These are phyloP conservation scores for Eilema caniola DNA, from an alignment of 2,888 invertebrate species.

Conservation along the genomic window DNA sequence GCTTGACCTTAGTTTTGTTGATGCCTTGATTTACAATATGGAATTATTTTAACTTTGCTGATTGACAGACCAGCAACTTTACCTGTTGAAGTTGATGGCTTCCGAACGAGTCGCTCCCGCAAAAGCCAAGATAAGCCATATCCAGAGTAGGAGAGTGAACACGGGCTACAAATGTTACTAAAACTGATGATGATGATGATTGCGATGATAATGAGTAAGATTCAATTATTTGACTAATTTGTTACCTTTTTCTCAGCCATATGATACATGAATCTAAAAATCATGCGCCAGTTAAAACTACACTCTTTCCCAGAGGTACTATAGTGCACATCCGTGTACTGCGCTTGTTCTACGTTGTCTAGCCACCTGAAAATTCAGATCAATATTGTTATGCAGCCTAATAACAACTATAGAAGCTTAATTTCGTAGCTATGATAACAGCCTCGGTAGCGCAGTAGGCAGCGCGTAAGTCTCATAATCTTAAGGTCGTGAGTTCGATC, in stretches of 20 bases:
- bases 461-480: slow-evolving; percentile 97
- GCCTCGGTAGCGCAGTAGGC: slow-evolving; percentile 95
- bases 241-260: slow-evolving; percentile 90
- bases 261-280: slow-evolving; percentile 93
- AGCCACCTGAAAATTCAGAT: slow-evolving; percentile 86
- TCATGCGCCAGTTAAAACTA: slow-evolving; percentile 96
- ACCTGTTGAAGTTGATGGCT: no score
- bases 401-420: not conserved
- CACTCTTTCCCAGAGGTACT: slow-evolving; percentile 92
- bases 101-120: no score
- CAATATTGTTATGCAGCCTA: not conserved
- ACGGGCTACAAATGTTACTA: not conserved
- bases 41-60: no score
- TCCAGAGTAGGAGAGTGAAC: no score
- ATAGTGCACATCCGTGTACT: slow-evolving; percentile 94
- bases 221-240: not conserved
- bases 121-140: no score
- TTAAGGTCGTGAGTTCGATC: slow-evolving; percentile 90
- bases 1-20: no score
- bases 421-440: no score
- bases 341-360: slow-evolving; percentile 88
- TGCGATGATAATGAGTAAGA: no score
- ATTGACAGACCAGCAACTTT: no score
- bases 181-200: not conserved
- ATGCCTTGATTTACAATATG: no score